Evolutionary conservation across 2,113 vertebrate genomes (phyloP), one percentile per base, ranked within the genome.

Genomic region (Cacatua alba): DNA sequence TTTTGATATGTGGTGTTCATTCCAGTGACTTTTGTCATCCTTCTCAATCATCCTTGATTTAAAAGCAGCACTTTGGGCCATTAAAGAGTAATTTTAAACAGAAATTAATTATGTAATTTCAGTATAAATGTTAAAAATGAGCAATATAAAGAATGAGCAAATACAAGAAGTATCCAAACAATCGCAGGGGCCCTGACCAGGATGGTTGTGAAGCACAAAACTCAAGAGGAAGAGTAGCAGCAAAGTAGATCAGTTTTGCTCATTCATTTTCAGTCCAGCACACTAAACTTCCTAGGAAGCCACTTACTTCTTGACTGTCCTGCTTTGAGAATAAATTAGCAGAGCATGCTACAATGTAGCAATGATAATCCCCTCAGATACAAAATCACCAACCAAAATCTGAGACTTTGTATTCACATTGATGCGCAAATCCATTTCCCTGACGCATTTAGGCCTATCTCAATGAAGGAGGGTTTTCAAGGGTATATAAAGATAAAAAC

Each of bases 71-170:
- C 17, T 31, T 55, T 62, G 18, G 13, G 13, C 39, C 33, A 82
- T 49, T 39, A 74, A 33, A 65, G 24, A 49, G 24, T n/a, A 0
- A 46, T 53, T 85, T 80, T 29, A 9, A 62, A 52, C 25, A 83
- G 9, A 82, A 94, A 63, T 23, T 3, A 65, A 72, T 49, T 28
- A 53, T 11, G 5, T 5, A 2, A 74, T 74, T 84, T 81, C n/a
- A 75, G 28, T 24, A 70, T 46, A 87, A 55, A 67, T 76, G 24
- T 78, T 59, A 29, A 91, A 95, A 94, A 70, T 35, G 3, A 65
- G 25, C 43, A 81, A 75, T 43, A 77, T 35, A 23, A 24, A 24
- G 57, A 35, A 59, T 59, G 13, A 59, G 33, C n/a, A 59, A 31
- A 59, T 59, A 59, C 0, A 1, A 70, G 24, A 81, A 74, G 37